Percentiles rank a stretch among this genome's conserved stretches.
These are phyloP conservation scores for Pachycephus smyrnensis DNA, from an alignment of 2,888 invertebrate species.

Conservation along the genomic window DNA sequence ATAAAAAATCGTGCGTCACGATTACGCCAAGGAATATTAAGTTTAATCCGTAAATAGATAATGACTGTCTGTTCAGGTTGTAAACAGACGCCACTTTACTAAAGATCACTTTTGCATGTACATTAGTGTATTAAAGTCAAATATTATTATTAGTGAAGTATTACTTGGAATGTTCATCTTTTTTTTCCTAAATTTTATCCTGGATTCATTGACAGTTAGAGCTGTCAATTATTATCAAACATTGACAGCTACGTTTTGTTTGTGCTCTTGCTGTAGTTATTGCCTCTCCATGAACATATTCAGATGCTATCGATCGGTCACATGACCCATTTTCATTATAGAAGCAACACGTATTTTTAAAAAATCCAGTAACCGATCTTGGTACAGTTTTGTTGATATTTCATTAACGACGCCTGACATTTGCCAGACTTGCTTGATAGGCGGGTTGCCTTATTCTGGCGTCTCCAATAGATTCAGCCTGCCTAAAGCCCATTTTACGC, in stretches of 20 bases:
- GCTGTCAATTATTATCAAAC: background rate
- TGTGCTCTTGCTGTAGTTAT: background rate
- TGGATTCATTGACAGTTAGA: background rate
- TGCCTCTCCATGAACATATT: background rate
- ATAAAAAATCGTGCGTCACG: background rate
- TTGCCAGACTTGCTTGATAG: background rate
- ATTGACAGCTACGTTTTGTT: background rate
- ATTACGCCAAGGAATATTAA: background rate
- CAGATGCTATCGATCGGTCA: background rate
- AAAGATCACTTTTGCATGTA: background rate
- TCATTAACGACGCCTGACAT: background rate
- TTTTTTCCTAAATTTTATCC: background rate
- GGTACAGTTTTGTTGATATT: background rate
- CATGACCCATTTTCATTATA: background rate
- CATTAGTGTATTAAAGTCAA: background rate
- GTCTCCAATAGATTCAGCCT: background rate
- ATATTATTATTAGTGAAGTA: background rate
- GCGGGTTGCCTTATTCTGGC: background rate
- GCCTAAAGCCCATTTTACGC: no score
- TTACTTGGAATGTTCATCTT: background rate
- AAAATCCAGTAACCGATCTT: background rate
- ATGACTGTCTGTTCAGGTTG: background rate
- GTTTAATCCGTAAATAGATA: background rate
- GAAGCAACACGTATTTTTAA: background rate
- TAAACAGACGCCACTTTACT: background rate